phyloP scores from a whole-genome alignment of 2,888 invertebrate genomes.

The Halictus quadricinctus region DNA sequence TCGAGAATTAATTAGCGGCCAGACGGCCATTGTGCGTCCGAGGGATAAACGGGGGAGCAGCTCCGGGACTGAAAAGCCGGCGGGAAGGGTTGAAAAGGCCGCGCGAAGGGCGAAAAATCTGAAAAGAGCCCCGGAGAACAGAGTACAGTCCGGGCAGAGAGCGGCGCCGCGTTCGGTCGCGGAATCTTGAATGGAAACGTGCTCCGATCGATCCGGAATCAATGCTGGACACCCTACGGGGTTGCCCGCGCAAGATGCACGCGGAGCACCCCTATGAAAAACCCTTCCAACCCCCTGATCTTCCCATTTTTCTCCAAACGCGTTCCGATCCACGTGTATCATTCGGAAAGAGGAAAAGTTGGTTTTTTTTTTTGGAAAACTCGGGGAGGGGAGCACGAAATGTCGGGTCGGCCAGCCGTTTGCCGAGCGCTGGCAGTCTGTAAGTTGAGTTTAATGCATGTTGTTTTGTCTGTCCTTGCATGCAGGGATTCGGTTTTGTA shows the following conservation, averaged over 20 bases:
- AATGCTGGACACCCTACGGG: not conserved
- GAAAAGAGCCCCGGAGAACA: not conserved
- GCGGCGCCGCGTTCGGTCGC: not conserved
- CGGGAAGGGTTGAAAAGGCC: not conserved
- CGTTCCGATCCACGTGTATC: not conserved
- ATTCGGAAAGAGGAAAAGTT: too few relatives aligned
- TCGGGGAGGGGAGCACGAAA: constrained; percentile 50
- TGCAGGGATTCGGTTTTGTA: constrained; percentile 99
- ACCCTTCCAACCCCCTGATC: not conserved
- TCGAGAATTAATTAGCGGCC: constrained; percentile 67
- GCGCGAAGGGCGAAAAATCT: constrained; percentile 11
- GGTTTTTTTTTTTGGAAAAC: not conserved
- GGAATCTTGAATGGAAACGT: constrained; percentile 33
- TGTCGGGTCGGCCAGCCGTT: constrained; percentile 68
- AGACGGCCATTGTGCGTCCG: constrained; percentile 57
- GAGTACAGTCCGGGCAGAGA: not conserved
- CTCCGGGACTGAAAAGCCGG: not conserved
- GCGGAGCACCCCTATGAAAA: constrained; percentile 19
- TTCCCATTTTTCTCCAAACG: not conserved
- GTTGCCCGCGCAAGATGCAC: not conserved
- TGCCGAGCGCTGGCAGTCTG: constrained; percentile 80
- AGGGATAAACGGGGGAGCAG: constrained; percentile 45
- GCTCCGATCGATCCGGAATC: not conserved
- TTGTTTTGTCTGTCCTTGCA: constrained; percentile 96
- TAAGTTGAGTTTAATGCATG: constrained; percentile 90